Percentiles rank a stretch among this genome's conserved stretches.
These are phyloP conservation scores for Choloepus hoffmanni DNA, from an alignment of 2,113 vertebrate species.

Conservation along the genomic window DNA sequence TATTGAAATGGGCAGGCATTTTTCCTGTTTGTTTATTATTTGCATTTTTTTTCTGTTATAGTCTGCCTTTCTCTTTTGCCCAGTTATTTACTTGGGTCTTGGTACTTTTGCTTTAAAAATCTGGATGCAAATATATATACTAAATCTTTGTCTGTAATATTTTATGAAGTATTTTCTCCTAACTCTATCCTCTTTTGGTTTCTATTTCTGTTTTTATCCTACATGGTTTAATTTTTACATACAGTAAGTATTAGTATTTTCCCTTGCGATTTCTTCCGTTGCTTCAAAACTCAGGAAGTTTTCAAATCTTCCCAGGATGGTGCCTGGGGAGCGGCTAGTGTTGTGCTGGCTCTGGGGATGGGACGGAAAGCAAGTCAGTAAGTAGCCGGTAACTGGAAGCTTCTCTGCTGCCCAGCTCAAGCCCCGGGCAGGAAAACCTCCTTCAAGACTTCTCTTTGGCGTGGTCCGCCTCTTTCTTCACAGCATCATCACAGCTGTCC, in stretches of 20 bases:
- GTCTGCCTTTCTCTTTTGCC: not conserved
- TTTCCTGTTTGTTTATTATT: not conserved
- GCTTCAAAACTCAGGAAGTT: not conserved
- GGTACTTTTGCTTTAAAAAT: not conserved
- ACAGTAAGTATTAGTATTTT: not conserved
- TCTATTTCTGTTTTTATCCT: not conserved
- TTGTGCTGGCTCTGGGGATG: too few relatives aligned
- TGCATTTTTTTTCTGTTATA: not conserved
- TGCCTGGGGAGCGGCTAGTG: too few relatives aligned
- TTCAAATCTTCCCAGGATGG: not conserved
- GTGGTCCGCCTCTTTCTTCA: too few relatives aligned
- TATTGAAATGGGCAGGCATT: fast-evolving
- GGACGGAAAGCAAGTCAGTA: too few relatives aligned
- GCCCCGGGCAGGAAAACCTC: too few relatives aligned
- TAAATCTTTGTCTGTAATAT: not conserved
- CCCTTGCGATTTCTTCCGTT: not conserved
- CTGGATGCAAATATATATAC: not conserved
- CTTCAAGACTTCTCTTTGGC: too few relatives aligned
- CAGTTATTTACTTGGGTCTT: not conserved
- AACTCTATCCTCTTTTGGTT: not conserved
- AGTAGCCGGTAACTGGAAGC: too few relatives aligned
- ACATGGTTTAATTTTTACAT: not conserved
- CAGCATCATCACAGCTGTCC: too few relatives aligned
- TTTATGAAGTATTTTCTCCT: not conserved
- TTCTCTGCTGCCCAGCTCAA: too few relatives aligned